phyloP scores from a whole-genome alignment of 30 jellyfish, hydroid and myxozoan species.

The Turritopsis rubra region DNA sequence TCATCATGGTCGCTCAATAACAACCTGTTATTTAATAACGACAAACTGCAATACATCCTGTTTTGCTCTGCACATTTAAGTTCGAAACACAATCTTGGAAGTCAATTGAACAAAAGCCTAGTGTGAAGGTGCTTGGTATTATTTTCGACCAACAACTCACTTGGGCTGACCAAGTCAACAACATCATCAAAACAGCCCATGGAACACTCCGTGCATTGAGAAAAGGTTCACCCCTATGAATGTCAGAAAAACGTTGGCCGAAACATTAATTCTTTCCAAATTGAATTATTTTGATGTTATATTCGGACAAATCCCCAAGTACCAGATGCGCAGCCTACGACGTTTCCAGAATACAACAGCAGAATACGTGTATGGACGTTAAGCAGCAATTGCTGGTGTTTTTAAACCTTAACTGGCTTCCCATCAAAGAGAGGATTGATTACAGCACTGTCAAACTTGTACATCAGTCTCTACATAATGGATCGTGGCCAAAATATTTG shows the following conservation, averaged over 20 bases:
- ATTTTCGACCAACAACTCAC: too few species aligned
- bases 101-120: too few species aligned
- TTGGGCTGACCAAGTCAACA: constrained; percentile 20
- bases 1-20: neutral
- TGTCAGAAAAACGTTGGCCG: constrained; percentile 4
- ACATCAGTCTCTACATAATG: too few species aligned
- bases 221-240: constrained; percentile 16
- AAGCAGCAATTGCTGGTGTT: neutral
- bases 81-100: too few species aligned
- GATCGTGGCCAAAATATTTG: too few species aligned
- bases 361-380: constrained; percentile 6
- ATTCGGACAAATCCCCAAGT: constrained; percentile 1
- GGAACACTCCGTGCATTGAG: constrained; percentile 22
- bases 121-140: too few species aligned
- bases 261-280: neutral
- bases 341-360: constrained; percentile 4
- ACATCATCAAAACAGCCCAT: constrained; percentile 3
- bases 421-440: too few species aligned
- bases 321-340: neutral
- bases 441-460: too few species aligned
- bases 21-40: neutral
- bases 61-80: too few species aligned
- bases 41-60: neutral
- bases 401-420: constrained; percentile 8
- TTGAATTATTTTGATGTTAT: neutral